Evolutionary conservation across 2,797 vertebrate species (phyloP).

Genomic region (Lepilemur septentrionalis): DNA sequence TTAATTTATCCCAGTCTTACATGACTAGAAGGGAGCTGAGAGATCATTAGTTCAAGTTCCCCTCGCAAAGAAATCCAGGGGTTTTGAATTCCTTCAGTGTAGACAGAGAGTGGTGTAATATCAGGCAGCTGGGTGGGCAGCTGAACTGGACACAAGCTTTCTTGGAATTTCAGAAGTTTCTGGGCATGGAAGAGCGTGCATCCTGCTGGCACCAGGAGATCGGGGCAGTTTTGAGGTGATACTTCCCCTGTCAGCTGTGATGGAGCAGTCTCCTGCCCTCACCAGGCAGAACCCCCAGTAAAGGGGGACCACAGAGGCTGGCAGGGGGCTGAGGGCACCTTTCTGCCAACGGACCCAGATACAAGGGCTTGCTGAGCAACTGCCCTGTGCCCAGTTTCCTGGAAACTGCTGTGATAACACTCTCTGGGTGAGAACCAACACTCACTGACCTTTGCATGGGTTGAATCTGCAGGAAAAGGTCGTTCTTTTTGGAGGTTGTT

Average conservation of each 20-base stretch:
- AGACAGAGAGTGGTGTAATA: no score
- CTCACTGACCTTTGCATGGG: background rate
- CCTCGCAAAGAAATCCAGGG: background rate
- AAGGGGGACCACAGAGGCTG: background rate
- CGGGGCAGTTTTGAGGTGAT: background rate
- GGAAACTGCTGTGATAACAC: slow-evolving; percentile 40
- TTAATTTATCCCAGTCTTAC: background rate
- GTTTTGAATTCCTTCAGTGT: background rate
- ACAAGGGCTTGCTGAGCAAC: background rate
- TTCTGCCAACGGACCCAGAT: background rate
- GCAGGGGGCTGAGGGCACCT: background rate
- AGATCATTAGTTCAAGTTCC: background rate
- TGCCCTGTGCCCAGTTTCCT: background rate
- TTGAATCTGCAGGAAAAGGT: slow-evolving; percentile 8
- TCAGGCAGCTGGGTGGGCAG: background rate
- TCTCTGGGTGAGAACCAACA: background rate
- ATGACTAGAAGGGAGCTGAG: background rate
- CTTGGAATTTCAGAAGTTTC: background rate
- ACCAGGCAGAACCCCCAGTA: background rate
- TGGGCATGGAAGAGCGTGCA: background rate
- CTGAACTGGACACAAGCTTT: background rate
- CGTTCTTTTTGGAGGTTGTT: background rate
- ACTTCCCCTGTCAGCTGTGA: background rate
- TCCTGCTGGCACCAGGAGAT: no score
- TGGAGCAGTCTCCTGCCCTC: background rate